Evolutionary conservation across 2,888 invertebrate species (phyloP).

Genomic region (Perizoma affinitatum): DNA sequence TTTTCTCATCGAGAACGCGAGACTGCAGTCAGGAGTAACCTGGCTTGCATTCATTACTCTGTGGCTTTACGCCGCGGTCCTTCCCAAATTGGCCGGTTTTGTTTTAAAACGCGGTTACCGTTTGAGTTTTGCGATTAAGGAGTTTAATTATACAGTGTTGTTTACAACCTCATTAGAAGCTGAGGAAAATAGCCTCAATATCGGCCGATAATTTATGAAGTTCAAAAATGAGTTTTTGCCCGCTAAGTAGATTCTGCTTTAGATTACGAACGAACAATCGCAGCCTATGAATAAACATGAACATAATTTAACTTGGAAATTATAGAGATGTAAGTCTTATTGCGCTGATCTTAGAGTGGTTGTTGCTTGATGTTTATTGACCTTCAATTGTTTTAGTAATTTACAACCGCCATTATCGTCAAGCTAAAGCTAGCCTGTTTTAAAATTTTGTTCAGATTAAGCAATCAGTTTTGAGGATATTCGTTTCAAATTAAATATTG

Average conservation of each 20-base stretch:
- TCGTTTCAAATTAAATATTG: slow-evolving; percentile 10
- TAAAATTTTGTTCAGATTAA: slow-evolving; percentile 29
- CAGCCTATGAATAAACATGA: slow-evolving; percentile 68
- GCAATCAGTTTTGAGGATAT: slow-evolving; percentile 19
- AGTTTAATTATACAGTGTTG: slow-evolving; percentile 83
- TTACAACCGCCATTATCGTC: slow-evolving; percentile 43
- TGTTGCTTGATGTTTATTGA: slow-evolving; percentile 39
- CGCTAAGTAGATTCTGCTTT: slow-evolving; percentile 64
- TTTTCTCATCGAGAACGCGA: no score
- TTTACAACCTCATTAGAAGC: slow-evolving; percentile 83
- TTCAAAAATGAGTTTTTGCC: slow-evolving; percentile 78
- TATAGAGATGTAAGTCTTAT: slow-evolving; percentile 44
- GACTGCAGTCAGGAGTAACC: slow-evolving; percentile 9
- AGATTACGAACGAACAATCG: slow-evolving; percentile 64
- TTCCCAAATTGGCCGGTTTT: slow-evolving; percentile 82
- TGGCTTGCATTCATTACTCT: slow-evolving; percentile 6
- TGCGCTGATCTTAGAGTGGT: slow-evolving; percentile 38
- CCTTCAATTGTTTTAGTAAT: slow-evolving; percentile 61
- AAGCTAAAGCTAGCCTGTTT: slow-evolving; percentile 36
- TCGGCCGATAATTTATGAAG: slow-evolving; percentile 79
- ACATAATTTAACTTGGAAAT: slow-evolving; percentile 47
- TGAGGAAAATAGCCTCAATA: slow-evolving; percentile 72
- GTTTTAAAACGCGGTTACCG: slow-evolving; percentile 82
- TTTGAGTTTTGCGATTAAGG: slow-evolving; percentile 84
- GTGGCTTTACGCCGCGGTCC: slow-evolving; percentile 75